These are phyloP conservation scores for Micrasema minimum DNA, from an alignment of 1,140 invertebrate species.

Conservation along the genomic window DNA sequence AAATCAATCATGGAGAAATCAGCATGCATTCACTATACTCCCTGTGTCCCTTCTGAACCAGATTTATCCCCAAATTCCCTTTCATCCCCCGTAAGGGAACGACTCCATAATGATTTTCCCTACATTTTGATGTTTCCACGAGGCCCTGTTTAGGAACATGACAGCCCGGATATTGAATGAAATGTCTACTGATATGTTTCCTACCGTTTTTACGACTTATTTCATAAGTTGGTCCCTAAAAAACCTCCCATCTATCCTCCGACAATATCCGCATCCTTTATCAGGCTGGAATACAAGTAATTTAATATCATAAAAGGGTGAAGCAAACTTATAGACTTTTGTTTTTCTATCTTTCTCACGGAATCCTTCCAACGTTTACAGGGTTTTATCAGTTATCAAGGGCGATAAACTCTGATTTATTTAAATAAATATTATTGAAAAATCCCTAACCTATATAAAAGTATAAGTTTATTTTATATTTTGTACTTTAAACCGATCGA, in stretches of 20 bases:
- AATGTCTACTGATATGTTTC: conserved; percentile 30
- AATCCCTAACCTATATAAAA: no score
- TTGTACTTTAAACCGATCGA: no score
- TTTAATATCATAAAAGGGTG: conserved; percentile 28
- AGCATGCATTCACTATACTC: conserved; percentile 17
- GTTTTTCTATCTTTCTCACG: no score
- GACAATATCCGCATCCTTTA: conserved; percentile 31
- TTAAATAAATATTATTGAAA: no score
- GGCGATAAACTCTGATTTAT: no score
- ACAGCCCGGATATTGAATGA: conserved; percentile 34
- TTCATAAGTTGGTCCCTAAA: conserved; percentile 9
- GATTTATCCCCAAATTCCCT: conserved; percentile 20
- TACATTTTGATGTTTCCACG: conserved; percentile 13
- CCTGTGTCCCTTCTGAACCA: conserved; percentile 12
- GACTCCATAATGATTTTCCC: conserved; percentile 25
- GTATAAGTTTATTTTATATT: no score
- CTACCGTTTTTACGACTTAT: conserved; percentile 32
- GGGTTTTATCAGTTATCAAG: no score
- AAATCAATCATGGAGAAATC: conserved; percentile 27
- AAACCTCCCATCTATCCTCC: not conserved
- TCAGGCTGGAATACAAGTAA: conserved; percentile 31
- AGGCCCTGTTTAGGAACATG: conserved; percentile 3
- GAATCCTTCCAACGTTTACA: no score
- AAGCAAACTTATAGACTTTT: conserved; percentile 2
- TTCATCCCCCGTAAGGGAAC: conserved; percentile 14